A percentile compares a stretch with the other conserved stretches of the same genome.
Conservation (phyloP, 2,888 invertebrate species). For the Resseliella maxima region DNA sequence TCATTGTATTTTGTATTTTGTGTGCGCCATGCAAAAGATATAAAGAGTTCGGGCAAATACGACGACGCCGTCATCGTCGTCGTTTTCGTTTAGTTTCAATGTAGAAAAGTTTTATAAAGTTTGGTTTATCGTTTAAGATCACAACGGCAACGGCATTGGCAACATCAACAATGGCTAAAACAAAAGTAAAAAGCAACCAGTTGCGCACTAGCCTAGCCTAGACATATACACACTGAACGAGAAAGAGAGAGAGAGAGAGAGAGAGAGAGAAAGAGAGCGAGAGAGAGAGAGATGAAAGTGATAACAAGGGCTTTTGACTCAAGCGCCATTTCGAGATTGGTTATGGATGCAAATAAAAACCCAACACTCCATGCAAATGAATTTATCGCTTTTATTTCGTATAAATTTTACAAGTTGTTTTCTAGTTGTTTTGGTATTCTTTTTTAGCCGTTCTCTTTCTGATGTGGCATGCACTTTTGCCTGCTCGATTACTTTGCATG, state of each 20-base stretch:
- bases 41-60: background rate
- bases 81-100: slow-evolving; percentile 44
- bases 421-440: too few relatives aligned
- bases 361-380: slow-evolving; percentile 16
- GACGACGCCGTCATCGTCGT: too few relatives aligned
- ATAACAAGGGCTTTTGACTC: slow-evolving; percentile 39
- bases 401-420: background rate
- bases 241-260: background rate
- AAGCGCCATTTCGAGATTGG: slow-evolving; percentile 31
- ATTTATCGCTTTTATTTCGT: slow-evolving; percentile 10
- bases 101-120: slow-evolving; percentile 33
- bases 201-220: background rate
- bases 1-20: background rate
- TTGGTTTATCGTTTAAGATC: slow-evolving; percentile 51
- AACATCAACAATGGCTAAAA: background rate
- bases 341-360: background rate
- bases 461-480: background rate
- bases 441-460: too few relatives aligned
- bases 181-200: slow-evolving; percentile 1
- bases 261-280: background rate
- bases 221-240: background rate
- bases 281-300: slow-evolving; percentile 14
- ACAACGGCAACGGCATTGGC: background rate
- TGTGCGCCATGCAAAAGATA: background rate
- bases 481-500: background rate